Base-by-base conservation (phyloP, 2,888 invertebrate genomes). In the Spilarctia lutea region DNA sequence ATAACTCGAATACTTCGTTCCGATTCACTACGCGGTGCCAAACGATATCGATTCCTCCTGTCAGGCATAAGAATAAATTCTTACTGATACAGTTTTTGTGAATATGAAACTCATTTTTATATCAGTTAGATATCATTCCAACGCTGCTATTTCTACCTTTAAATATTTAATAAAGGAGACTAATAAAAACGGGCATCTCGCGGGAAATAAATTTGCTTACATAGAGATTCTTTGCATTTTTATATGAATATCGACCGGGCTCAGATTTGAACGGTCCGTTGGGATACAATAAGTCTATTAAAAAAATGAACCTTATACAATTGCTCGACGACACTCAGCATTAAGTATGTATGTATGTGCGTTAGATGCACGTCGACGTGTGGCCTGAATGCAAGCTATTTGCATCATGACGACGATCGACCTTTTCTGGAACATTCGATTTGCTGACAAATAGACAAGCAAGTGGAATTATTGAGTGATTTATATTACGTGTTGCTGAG, bases 1-100 rank as follows among this genome's bases (percentile, higher is more conserved):
- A 85, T 86, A 87, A 80, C 83, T 86, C 81, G 87, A 90, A 91
- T 91, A 88, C 80, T 90, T 89, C 88, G 92, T 92, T 91, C 86
- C 91, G 89, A 86, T 80, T 85, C 88, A 90, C 85, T 89, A 87
- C 83, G 77, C 82, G 77, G 73, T 78, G 82, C 79, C 87, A 87
- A 84, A 83, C 81, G 88, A 88, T 87, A 89, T 85, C 82, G 82
- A 84, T 83, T 82, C 78, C 70, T 72, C 68, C 68, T 80, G 24
- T 56, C 52, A 81, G 72, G 76, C 77, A 77, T 77, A 79, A 71
- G 56, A 70, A 68, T 65, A 42, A 56, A 66, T 70, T 20, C n/a
- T 60, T 60, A 35, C 8, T 10, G 27, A 35, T 60, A n/a, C 35
- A 56, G 39, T 56, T 48, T 45, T 70, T 60, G 18, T 39, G 56